phyloP scores from a whole-genome alignment of 2,888 invertebrate species.

The Diarsia dahlii region DNA sequence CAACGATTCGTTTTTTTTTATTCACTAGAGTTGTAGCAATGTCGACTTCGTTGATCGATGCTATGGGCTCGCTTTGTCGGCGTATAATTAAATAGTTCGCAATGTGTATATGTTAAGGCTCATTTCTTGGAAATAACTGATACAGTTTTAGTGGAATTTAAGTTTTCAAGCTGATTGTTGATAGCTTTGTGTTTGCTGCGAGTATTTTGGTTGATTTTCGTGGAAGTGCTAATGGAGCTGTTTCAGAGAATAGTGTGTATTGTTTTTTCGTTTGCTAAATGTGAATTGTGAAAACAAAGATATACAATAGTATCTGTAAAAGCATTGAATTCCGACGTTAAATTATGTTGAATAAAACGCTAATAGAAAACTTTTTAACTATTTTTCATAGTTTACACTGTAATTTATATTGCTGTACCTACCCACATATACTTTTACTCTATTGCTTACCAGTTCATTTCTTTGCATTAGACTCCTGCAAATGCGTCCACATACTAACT shows the following conservation, averaged over 20 bases:
- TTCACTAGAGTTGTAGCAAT: slow-evolving; percentile 67
- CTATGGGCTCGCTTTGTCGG: slow-evolving; percentile 80
- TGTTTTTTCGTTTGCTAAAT: slow-evolving; percentile 20
- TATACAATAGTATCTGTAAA: background rate
- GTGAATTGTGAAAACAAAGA: background rate
- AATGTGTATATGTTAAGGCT: slow-evolving; percentile 52
- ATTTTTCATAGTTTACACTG: background rate
- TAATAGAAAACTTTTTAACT: background rate
- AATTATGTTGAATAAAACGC: too few relatives aligned
- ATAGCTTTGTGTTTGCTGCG: slow-evolving; percentile 45
- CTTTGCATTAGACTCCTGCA: background rate
- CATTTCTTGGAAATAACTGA: slow-evolving; percentile 53
- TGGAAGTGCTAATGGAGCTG: slow-evolving; percentile 27
- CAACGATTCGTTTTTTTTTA: slow-evolving; percentile 65
- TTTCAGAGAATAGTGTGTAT: slow-evolving; percentile 18
- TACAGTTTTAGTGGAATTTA: slow-evolving; percentile 52
- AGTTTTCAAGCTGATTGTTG: slow-evolving; percentile 47
- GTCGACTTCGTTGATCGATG: slow-evolving; percentile 77
- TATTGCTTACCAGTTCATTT: background rate
- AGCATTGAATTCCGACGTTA: background rate
- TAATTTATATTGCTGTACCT: background rate
- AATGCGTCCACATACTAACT: background rate
- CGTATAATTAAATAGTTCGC: slow-evolving; percentile 79
- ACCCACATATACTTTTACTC: background rate
- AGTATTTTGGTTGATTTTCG: slow-evolving; percentile 45